These are phyloP conservation scores for Fissipunctia ypsillon DNA, from an alignment of 2,888 invertebrate species.

Conservation along the genomic window DNA sequence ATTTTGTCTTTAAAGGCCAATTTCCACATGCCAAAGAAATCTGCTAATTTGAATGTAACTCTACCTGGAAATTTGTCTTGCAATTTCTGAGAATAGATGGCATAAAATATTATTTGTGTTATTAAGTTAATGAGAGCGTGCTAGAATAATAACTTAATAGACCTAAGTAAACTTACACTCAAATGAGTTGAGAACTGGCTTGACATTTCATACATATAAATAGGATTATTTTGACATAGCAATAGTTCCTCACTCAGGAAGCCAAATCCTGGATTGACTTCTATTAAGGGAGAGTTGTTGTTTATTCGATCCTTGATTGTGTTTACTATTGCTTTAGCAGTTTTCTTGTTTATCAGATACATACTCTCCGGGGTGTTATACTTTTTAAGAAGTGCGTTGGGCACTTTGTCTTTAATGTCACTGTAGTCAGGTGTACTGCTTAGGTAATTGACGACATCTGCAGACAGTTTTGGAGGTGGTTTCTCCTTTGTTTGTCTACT, in stretches of 20 bases:
- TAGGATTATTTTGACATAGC: slow-evolving; percentile 83
- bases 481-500: slow-evolving; percentile 73
- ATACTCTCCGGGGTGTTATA: slow-evolving; percentile 82
- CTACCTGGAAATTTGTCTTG: slow-evolving; percentile 80
- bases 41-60: slow-evolving; percentile 86
- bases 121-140: not conserved
- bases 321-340: slow-evolving; percentile 81
- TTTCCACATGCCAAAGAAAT: slow-evolving; percentile 91
- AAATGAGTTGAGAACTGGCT: slow-evolving; percentile 86
- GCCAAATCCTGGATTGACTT: slow-evolving; percentile 93
- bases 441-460: slow-evolving; percentile 82
- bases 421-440: slow-evolving; percentile 77
- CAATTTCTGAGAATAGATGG: slow-evolving; percentile 75
- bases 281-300: slow-evolving; percentile 87
- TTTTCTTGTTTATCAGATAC: slow-evolving; percentile 84
- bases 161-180: slow-evolving; percentile 74
- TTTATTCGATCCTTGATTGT: slow-evolving; percentile 79
- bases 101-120: not conserved
- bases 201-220: slow-evolving; percentile 91
- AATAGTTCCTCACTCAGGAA: slow-evolving; percentile 91
- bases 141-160: not conserved
- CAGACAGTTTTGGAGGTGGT: slow-evolving; percentile 73
- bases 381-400: slow-evolving; percentile 81
- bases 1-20: slow-evolving; percentile 90
- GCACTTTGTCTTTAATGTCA: slow-evolving; percentile 78